Conservation (phyloP, 2,797 vertebrate genomes). For the Notoglanidium macrostoma region DNA sequence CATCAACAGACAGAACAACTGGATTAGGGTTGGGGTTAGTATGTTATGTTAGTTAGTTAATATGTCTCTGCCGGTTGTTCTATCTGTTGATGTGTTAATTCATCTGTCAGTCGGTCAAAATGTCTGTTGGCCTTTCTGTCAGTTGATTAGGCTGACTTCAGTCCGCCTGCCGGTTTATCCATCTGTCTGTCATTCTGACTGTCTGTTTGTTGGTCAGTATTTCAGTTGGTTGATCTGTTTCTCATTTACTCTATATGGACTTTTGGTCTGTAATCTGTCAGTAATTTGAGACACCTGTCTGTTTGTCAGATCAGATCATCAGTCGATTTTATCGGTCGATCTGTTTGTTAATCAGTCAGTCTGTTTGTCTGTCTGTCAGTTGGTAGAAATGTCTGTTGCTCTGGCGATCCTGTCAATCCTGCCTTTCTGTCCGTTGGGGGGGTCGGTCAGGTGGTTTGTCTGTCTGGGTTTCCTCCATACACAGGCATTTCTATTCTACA, state of each 20-base stretch:
- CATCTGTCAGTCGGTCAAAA: not conserved
- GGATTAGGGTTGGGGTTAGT: too few relatives aligned
- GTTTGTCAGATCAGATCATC: not conserved
- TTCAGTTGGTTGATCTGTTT: not conserved
- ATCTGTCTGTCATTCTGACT: not conserved
- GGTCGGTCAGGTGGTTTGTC: not conserved
- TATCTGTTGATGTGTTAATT: not conserved
- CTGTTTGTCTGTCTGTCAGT: not conserved
- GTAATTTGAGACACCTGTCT: not conserved
- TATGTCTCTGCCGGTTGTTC: not conserved
- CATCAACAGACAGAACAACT: too few relatives aligned
- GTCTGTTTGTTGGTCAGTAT: not conserved
- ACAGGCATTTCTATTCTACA: not conserved
- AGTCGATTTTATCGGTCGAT: not conserved
- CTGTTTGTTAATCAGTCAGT: not conserved
- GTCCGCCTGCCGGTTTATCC: not conserved
- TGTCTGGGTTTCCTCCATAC: not conserved
- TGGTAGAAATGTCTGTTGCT: not conserved
- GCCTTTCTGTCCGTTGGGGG: not conserved
- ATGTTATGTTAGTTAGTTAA: too few relatives aligned
- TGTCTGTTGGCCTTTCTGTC: not conserved
- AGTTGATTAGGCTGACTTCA: not conserved
- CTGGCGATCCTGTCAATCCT: not conserved
- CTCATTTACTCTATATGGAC: not conserved
- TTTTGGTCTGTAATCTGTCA: not conserved